Evolutionary conservation across 2,797 vertebrate genomes (phyloP), one percentile per base, ranked within the genome.

Genomic region (Acrossocheilus fasciatus): DNA sequence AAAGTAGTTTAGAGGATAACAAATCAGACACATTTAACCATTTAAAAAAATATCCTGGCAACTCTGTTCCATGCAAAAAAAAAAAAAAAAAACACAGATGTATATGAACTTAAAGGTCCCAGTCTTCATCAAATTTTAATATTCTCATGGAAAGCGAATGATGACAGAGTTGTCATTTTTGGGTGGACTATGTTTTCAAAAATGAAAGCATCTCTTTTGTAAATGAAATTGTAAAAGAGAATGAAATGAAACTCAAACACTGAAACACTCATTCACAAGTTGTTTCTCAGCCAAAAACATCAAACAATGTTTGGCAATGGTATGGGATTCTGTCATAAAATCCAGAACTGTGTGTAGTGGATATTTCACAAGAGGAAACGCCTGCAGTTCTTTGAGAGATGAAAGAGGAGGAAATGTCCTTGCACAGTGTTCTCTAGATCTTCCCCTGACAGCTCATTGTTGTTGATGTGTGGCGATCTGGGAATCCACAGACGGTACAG

Each of bases 301-400:
- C 62, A 66, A 66, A 66, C 20, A 23, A 41, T 23, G 39, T 70
- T 12, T 43, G 68, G 9, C 36, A 23, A 70, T 43, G 68, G 20
- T n/a, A 45, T 72, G 11, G 23, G 45, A n/a, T 72, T 12, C 11
- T n/a, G 23, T 43, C 6, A n/a, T 43, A 41, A n/a, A 72, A n/a
- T n/a, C 23, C 69, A 43, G 5, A 72, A 43, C 69, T 72, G 20
- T 66, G 62, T 7, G 26, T 66, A n/a, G 39, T n/a, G 39, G 69
- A 72, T 72, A 43, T 72, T 72, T 72, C 69, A 72, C 39, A 43
- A 43, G 69, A 72, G 69, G 6, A 45, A 72, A 43, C 23, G 11
- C 23, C 23, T n/a, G 20, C 69, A 45, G 69, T 45, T 72, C 11
- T 43, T n/a, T 45, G 5, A 72, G 6, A n/a, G 69, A 72, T 45